Percentiles rank a stretch among this genome's conserved stretches.
These are phyloP conservation scores for Lacerta viridis DNA, from an alignment of 2,797 vertebrate species.

Conservation along the genomic window DNA sequence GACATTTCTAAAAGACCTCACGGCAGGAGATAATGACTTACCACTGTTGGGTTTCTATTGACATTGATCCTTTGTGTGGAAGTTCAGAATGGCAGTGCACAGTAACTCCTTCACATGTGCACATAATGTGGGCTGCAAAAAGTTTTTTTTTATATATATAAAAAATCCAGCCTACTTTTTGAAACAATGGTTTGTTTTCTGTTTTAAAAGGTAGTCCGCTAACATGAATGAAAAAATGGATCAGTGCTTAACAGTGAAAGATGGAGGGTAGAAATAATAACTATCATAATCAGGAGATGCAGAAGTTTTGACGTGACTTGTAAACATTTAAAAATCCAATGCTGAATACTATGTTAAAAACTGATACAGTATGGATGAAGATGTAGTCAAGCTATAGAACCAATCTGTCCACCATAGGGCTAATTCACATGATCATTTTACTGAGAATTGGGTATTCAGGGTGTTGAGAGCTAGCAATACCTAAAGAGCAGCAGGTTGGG, in stretches of 20 bases:
- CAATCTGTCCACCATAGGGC: too few species aligned
- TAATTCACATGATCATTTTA: too few species aligned
- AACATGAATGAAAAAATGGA: constrained; percentile 56
- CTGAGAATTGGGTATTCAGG: too few species aligned
- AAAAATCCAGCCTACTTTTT: constrained; percentile 43
- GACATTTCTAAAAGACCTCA: constrained; percentile 54
- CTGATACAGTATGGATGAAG: too few species aligned
- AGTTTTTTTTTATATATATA: constrained; percentile 33
- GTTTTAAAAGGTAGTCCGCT: constrained; percentile 48
- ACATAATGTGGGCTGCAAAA: constrained; percentile 48
- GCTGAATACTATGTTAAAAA: too few species aligned
- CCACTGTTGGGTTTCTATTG: constrained; percentile 58
- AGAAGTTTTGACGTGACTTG: too few species aligned
- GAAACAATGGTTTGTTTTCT: constrained; percentile 38
- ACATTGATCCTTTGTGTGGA: constrained; percentile 65
- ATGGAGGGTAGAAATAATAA: constrained; percentile 56
- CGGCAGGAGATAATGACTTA: constrained; percentile 29
- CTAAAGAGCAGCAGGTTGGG: too few species aligned
- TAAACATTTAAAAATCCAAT: too few species aligned
- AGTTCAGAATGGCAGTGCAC: constrained; percentile 48
- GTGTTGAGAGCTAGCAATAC: too few species aligned
- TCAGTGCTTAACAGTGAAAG: constrained; percentile 47
- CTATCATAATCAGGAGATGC: too few species aligned
- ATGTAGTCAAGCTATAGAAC: too few species aligned
- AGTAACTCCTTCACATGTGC: constrained; percentile 64